Percentiles rank a stretch among this genome's conserved stretches.
Conservation (phyloP, 2,888 invertebrate genomes). For the Colostygia pectinataria region DNA sequence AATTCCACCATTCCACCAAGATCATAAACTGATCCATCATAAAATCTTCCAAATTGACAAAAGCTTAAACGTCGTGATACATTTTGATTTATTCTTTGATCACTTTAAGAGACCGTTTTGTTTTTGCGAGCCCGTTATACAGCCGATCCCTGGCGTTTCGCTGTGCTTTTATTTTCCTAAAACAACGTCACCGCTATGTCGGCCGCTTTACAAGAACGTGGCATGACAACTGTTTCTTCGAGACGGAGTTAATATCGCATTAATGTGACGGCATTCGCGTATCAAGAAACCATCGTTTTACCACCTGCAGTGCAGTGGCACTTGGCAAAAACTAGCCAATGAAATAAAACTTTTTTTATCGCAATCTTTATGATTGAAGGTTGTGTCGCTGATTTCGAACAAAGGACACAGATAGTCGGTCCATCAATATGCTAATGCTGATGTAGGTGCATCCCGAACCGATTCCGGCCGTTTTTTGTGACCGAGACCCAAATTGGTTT, state of each 20-base stretch:
- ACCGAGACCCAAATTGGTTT: conserved; percentile 69
- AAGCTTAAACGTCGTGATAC: conserved; percentile 15
- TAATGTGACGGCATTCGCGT: not conserved
- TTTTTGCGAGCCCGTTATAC: conserved; percentile 33
- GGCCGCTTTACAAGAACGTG: no score
- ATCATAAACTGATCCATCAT: conserved; percentile 14
- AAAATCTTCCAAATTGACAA: conserved; percentile 13
- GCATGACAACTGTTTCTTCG: no score
- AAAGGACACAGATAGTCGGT: conserved; percentile 73
- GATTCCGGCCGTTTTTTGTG: conserved; percentile 67
- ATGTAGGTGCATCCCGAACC: conserved; percentile 55
- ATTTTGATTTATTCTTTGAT: conserved; percentile 32
- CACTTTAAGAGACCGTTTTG: conserved; percentile 32
- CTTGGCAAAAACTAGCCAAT: conserved; percentile 63
- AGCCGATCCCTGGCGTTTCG: conserved; percentile 44
- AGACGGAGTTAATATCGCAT: not conserved
- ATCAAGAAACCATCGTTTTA: conserved; percentile 31
- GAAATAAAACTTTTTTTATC: conserved; percentile 67
- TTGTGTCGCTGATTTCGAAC: conserved; percentile 80
- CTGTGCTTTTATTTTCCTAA: conserved; percentile 16
- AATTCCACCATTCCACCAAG: not conserved
- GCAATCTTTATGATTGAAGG: conserved; percentile 77
- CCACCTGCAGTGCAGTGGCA: conserved; percentile 70
- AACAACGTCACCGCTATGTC: not conserved
- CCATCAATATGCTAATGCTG: conserved; percentile 80